Percentiles rank a stretch among this genome's conserved stretches.
phyloP scores from a whole-genome alignment of 2,888 invertebrate species.

The Elegia similella region DNA sequence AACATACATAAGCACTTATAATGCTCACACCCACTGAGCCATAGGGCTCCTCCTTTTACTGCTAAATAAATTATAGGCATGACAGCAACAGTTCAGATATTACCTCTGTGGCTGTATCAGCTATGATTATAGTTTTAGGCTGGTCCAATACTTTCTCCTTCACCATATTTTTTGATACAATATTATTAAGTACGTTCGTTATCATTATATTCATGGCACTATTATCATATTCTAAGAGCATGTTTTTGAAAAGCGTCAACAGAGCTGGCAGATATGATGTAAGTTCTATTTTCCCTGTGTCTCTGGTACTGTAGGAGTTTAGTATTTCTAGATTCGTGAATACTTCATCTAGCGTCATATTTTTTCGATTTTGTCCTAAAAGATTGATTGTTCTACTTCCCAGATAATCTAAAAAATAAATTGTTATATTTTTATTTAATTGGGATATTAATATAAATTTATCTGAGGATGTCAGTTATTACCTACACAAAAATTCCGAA shows the following conservation, averaged over 20 bases:
- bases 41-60: too few relatives aligned
- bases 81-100: too few relatives aligned
- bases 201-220: slow-evolving; percentile 63
- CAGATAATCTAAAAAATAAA: slow-evolving; percentile 48
- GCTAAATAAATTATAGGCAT: too few relatives aligned
- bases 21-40: too few relatives aligned
- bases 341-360: slow-evolving; percentile 62
- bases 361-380: slow-evolving; percentile 46
- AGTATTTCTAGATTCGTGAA: slow-evolving; percentile 55
- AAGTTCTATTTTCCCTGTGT: slow-evolving; percentile 47
- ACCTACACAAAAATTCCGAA: slow-evolving; percentile 22
- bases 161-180: slow-evolving; percentile 44
- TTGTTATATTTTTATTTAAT: slow-evolving; percentile 8
- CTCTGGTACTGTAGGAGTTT: slow-evolving; percentile 43
- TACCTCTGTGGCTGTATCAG: slow-evolving; percentile 59
- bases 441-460: neutral
- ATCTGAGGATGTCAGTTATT: neutral
- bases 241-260: slow-evolving; percentile 47
- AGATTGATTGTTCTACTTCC: slow-evolving; percentile 48
- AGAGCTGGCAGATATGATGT: slow-evolving; percentile 42
- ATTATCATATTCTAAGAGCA: slow-evolving; percentile 59
- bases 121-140: slow-evolving; percentile 35
- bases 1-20: too few relatives aligned
- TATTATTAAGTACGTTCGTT: slow-evolving; percentile 56
- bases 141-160: slow-evolving; percentile 29